These are phyloP conservation scores for Idaea dimidiata DNA, from an alignment of 2,888 invertebrate genomes.

Conservation along the genomic window DNA sequence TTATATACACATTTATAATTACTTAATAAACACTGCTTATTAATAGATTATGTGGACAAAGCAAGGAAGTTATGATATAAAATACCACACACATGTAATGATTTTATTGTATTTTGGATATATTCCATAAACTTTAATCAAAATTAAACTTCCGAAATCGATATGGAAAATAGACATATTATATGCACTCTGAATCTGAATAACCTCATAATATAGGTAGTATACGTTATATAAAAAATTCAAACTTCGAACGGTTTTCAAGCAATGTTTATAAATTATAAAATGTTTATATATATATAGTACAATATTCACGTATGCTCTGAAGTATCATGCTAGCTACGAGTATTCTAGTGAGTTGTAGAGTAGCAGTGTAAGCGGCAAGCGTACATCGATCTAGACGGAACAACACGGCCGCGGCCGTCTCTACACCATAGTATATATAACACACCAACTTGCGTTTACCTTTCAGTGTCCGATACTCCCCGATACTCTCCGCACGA, in stretches of 20 bases:
- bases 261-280: not conserved
- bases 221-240: too few species aligned
- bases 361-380: slow-evolving; percentile 56
- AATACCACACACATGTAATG: too few species aligned
- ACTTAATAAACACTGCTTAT: too few species aligned
- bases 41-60: too few species aligned
- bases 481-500: slow-evolving; percentile 66
- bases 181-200: too few species aligned
- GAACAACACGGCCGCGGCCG: slow-evolving; percentile 61
- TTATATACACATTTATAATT: too few species aligned
- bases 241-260: not conserved
- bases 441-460: slow-evolving; percentile 46
- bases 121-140: too few species aligned
- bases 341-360: slow-evolving; percentile 2
- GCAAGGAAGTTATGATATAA: too few species aligned
- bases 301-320: slow-evolving; percentile 16
- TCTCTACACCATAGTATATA: slow-evolving; percentile 8
- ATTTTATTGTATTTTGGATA: too few species aligned
- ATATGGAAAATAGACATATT: too few species aligned
- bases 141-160: too few species aligned
- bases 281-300: not conserved
- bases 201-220: too few species aligned
- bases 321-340: slow-evolving; percentile 24
- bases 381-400: slow-evolving; percentile 68
- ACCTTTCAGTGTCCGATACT: slow-evolving; percentile 65